phyloP scores from a whole-genome alignment of 2,113 vertebrate species.

The Garra rufa region DNA sequence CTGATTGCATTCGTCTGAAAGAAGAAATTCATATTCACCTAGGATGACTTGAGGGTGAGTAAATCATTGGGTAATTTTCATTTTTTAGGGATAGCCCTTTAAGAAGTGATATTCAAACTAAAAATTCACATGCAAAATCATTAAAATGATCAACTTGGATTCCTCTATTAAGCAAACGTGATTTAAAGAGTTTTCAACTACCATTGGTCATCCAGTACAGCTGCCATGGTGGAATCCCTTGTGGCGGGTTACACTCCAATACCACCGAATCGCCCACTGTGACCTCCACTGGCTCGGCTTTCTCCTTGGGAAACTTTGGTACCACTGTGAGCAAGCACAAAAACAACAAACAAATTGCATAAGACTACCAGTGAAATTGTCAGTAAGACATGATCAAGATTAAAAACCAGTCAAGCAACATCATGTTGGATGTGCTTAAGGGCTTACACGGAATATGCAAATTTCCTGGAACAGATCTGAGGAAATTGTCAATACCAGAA shows the following conservation, averaged over 20 bases:
- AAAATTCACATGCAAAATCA: neutral
- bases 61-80: too few relatives aligned
- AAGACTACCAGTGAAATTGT: too few relatives aligned
- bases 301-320: slow-evolving; percentile 92
- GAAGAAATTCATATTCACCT: too few relatives aligned
- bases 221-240: slow-evolving; percentile 82
- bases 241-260: slow-evolving; percentile 87
- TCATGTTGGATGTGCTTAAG: neutral
- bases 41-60: too few relatives aligned
- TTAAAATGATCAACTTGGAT: neutral
- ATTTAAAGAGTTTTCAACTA: slow-evolving; percentile 58
- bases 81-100: too few relatives aligned
- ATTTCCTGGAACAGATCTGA: neutral
- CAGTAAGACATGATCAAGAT: too few relatives aligned
- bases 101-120: neutral
- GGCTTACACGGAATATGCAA: neutral
- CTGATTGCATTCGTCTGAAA: too few relatives aligned
- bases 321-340: slow-evolving; percentile 68
- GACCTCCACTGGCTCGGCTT: slow-evolving; percentile 78
- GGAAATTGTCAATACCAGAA: neutral
- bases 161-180: neutral
- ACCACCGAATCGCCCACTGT: slow-evolving; percentile 85
- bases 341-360: neutral
- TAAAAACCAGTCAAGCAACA: neutral
- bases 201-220: slow-evolving; percentile 95